Percentiles rank a stretch among this genome's conserved stretches.
Evolutionary conservation across 2,113 vertebrate genomes (phyloP).

Genomic region (Hylia prasina): DNA sequence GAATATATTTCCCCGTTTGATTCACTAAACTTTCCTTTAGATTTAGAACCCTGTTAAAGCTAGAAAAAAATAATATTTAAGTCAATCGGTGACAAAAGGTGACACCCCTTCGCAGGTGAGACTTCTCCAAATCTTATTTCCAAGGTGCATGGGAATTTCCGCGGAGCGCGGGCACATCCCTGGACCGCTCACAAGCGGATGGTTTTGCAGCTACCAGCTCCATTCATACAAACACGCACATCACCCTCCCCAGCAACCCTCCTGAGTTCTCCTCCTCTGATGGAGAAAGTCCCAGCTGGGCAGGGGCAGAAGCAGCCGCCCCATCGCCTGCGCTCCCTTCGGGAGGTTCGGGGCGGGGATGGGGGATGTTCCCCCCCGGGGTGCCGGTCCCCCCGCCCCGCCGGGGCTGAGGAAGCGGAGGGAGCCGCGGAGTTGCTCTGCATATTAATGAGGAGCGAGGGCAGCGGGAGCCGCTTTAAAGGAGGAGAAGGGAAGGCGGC

Average conservation of each 20-base stretch:
- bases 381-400: background rate
- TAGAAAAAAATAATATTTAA: background rate
- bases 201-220: background rate
- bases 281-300: background rate
- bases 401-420: slow-evolving; percentile 72
- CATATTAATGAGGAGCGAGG: slow-evolving; percentile 90
- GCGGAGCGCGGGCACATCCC: background rate
- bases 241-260: background rate
- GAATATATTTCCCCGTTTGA: background rate
- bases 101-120: background rate
- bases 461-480: slow-evolving; percentile 84
- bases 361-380: background rate
- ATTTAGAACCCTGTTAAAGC: background rate
- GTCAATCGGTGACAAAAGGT: background rate
- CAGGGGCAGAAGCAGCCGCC: background rate
- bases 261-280: background rate
- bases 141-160: background rate
- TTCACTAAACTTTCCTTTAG: background rate
- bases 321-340: background rate
- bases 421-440: slow-evolving; percentile 85
- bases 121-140: background rate
- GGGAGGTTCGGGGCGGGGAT: background rate
- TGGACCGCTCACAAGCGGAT: background rate
- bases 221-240: background rate
- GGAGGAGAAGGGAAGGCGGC: slow-evolving; percentile 70